phyloP scores from a whole-genome alignment of 1,140 invertebrate species.

The Diorhabda sublineata region DNA sequence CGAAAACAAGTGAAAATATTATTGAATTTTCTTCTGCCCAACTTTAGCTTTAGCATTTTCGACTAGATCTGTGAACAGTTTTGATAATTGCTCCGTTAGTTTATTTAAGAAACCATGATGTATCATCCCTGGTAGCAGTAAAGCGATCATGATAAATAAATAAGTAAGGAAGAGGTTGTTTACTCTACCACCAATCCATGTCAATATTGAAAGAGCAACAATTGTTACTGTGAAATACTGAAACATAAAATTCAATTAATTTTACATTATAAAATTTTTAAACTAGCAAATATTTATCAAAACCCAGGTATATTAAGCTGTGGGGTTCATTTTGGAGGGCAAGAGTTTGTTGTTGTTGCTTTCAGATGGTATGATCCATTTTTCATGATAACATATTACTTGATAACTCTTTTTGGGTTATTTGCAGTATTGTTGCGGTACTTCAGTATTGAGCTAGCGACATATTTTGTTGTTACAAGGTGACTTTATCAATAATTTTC shows the following conservation, averaged over 20 bases:
- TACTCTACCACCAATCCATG: conserved; percentile 74
- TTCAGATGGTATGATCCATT: too few relatives aligned
- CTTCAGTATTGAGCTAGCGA: too few relatives aligned
- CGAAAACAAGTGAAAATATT: not conserved
- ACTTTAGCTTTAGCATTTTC: conserved; percentile 36
- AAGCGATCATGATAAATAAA: conserved; percentile 52
- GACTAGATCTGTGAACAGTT: conserved; percentile 37
- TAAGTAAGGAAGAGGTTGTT: conserved; percentile 81
- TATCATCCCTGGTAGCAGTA: conserved; percentile 56
- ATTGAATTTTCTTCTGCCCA: conserved; percentile 29
- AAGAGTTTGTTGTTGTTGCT: too few relatives aligned
- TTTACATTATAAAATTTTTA: too few relatives aligned
- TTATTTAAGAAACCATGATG: conserved; percentile 43
- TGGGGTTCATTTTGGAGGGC: too few relatives aligned
- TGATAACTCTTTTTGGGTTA: too few relatives aligned
- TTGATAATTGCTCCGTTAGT: conserved; percentile 30
- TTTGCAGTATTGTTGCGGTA: too few relatives aligned
- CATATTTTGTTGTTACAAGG: too few relatives aligned
- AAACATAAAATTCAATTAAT: conserved; percentile 44
- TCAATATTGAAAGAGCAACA: conserved; percentile 58
- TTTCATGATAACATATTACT: too few relatives aligned
- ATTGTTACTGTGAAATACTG: conserved; percentile 75
- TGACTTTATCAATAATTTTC: too few relatives aligned
- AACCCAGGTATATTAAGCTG: too few relatives aligned
- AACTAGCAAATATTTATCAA: too few relatives aligned